These are phyloP conservation scores for Drosophila micromelanica DNA, from an alignment of 1,140 invertebrate species.

Conservation along the genomic window DNA sequence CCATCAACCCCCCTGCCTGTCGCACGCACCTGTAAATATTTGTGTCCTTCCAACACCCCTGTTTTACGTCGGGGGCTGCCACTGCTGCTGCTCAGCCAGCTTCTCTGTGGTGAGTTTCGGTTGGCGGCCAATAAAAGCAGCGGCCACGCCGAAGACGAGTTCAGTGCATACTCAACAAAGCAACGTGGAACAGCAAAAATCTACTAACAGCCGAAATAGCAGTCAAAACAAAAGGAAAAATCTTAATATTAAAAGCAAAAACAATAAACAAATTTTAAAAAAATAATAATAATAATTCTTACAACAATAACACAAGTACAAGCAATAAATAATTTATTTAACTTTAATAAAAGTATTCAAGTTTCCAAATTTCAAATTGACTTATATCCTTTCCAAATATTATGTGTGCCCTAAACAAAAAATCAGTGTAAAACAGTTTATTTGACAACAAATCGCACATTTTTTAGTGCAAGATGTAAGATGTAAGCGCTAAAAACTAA, in stretches of 20 bases:
- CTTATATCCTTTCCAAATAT: slow-evolving; percentile 1
- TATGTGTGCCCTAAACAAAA: slow-evolving; percentile 8
- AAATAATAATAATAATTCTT: slow-evolving; percentile 5
- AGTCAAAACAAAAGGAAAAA: slow-evolving; percentile 20
- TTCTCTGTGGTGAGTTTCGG: slow-evolving; percentile 67
- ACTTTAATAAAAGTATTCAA: neutral
- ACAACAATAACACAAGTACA: neutral
- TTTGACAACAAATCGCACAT: slow-evolving; percentile 2
- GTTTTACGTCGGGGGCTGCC: slow-evolving; percentile 2
- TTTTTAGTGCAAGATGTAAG: slow-evolving; percentile 17
- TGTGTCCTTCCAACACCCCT: slow-evolving; percentile 55
- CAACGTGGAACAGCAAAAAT: slow-evolving; percentile 63
- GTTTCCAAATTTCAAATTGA: neutral
- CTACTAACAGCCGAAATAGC: slow-evolving; percentile 22
- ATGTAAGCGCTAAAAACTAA: slow-evolving; percentile 3
- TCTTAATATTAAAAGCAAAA: slow-evolving; percentile 28
- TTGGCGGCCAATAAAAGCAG: slow-evolving; percentile 71
- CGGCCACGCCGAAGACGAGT: slow-evolving; percentile 36
- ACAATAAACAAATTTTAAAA: slow-evolving; percentile 8
- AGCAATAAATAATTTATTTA: neutral
- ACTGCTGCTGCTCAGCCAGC: slow-evolving; percentile 31
- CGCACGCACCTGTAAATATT: slow-evolving; percentile 72
- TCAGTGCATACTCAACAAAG: slow-evolving; percentile 76
- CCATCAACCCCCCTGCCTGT: neutral
- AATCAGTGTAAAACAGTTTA: slow-evolving; percentile 8